Base-by-base conservation (phyloP, 2,888 invertebrate genomes). In the Phrixothrix hirtus region DNA sequence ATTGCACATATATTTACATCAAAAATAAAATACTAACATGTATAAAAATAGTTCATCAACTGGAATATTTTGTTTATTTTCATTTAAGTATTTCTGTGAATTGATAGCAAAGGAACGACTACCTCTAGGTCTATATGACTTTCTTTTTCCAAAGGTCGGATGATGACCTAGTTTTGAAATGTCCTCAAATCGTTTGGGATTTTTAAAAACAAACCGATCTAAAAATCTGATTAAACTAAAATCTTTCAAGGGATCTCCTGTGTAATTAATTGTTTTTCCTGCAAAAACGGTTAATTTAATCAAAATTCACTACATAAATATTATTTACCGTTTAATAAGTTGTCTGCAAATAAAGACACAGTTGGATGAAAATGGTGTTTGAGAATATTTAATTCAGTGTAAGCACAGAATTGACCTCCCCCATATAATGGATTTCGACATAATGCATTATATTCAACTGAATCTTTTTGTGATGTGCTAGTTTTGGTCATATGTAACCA, bases 201-300 rank as follows among this genome's bases (percentile, higher is more conserved):
- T 99, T 71, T 95, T 92, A 74, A 93, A 97, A 6, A 93, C 93
- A 74, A 97, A 98, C 31, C 97, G 82, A 68, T 99, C 97, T 34
- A 99, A 78, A 75, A 99, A 99, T 37, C 92, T 81, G 37, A 93
- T 88, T 25, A 94, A 78, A 0, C 90, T 88, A 72, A 97, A 95
- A 76, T 99, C 98, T 65, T 90, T 85, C 1, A 99, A 76, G 0
- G 98, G 96, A 75, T 99, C 95, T 0, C 98, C 97, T 49, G 85
- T 83, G 75, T 98, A 98, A 25, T 84, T 83, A 42, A 95, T 86
- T 43, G 81, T 75, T 76, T 88, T 81, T 15, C 83, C 88, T 88
- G 70, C 7, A 70, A 65, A 39, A 34, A 31, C 1, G 11, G 1
- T 1, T 38, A 4, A 11, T 31, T 7, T 2, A 31, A 31, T 10